Evolutionary conservation across 2,797 vertebrate genomes (phyloP), one percentile per base, ranked within the genome.

Genomic region (Menidia menidia): DNA sequence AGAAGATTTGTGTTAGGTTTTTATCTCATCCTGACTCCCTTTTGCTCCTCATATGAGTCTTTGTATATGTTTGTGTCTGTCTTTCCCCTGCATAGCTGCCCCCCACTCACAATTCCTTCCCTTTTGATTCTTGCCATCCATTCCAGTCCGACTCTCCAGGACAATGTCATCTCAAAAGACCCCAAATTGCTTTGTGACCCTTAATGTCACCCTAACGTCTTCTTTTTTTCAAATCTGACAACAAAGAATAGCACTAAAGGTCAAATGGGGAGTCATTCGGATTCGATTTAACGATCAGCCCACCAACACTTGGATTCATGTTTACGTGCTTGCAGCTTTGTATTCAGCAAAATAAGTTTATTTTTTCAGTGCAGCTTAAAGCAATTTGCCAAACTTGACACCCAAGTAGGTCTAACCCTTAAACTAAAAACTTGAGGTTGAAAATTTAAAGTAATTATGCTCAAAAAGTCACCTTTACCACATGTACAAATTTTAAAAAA

Each of bases 101-200:
- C 15, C 50, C 57, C 58, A 48, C 63, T 32, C 39, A 67, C 53
- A 66, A 56, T 59, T 60, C 44, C 31, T 66, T 73, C 63, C 67
- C 62, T 13, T 69, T 60, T 62, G 70, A 71, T 70, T 68, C 62
- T 79, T 50, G 51, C 72, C 68, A 71, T 84, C 75, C 82, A 82
- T 82, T 81, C 78, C 71, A 55, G 74, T 83, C 77, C 73, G 67
- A 62, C 75, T 70, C 78, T 79, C 67, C 39, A 64, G 63, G 80
- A 89, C 86, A 85, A 83, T 85, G 80, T 64, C 73, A 75, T 76
- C 67, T 85, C 50, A 78, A 86, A 84, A 80, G 81, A 78, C 45
- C 69, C 66, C 75, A 68, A 71, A 80, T 63, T 87, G 87, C 80
- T 80, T 84, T 82, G 79, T 87, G 89, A 89, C 81, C 88, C 80